These are phyloP conservation scores for Amphibalanus amphitrite DNA, from an alignment of 1,140 invertebrate species.

Conservation along the genomic window DNA sequence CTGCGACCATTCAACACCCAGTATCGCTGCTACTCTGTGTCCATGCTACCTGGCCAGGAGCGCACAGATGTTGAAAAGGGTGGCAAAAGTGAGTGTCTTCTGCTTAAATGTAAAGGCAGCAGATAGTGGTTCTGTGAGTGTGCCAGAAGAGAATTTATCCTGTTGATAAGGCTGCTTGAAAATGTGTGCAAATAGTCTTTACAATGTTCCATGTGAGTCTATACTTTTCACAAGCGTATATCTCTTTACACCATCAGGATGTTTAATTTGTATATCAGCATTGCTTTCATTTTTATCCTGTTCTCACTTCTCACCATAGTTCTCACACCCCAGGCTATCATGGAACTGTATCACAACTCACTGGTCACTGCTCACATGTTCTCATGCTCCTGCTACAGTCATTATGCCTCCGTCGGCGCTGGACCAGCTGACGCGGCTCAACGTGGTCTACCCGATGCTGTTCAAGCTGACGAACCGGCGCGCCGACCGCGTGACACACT, in stretches of 20 bases:
- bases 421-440: slow-evolving; percentile 77
- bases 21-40: slow-evolving; percentile 78
- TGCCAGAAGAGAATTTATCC: too few species aligned
- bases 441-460: slow-evolving; percentile 97
- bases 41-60: slow-evolving; percentile 86
- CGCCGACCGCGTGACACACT: slow-evolving; percentile 74
- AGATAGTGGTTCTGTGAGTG: too few species aligned
- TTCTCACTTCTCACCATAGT: too few species aligned
- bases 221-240: too few species aligned
- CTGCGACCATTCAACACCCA: slow-evolving; percentile 47
- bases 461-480: slow-evolving; percentile 89
- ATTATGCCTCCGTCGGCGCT: slow-evolving; percentile 95
- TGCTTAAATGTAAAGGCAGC: too few species aligned
- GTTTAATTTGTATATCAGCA: too few species aligned
- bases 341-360: slow-evolving; percentile 7
- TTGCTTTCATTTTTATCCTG: too few species aligned
- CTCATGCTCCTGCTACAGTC: slow-evolving; percentile 42
- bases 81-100: slow-evolving; percentile 84
- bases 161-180: too few species aligned
- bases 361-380: too few species aligned
- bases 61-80: slow-evolving; percentile 90
- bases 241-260: too few species aligned
- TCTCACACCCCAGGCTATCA: slow-evolving; percentile 5
- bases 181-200: too few species aligned
- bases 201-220: too few species aligned